Evolutionary conservation across 2,797 vertebrate species (phyloP), one percentile per base, ranked within the genome.

Genomic region (Myotis findleyi): DNA sequence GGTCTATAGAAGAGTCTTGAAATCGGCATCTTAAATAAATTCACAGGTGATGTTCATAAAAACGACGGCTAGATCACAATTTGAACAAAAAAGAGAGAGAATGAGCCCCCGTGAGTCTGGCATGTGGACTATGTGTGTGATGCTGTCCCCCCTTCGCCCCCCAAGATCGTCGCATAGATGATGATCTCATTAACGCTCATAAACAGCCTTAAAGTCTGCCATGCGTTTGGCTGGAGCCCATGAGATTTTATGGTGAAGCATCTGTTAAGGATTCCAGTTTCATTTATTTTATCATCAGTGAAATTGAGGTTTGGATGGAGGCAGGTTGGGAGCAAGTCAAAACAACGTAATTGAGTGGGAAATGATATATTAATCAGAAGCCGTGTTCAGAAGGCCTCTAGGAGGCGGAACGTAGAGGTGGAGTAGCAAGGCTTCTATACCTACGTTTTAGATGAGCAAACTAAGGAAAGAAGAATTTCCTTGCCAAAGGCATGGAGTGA

Each of bases 251-350:
- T 79, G 55, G 55, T 4, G 16, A 10, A 36, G 68, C 82, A 88
- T 88, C 87, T 94, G 73, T 79, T 85, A 92, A 81, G 68, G 87
- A 92, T 95, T 88, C 82, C 36, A 38, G 18, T 64, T 84, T 83
- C 76, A 83, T 92, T 92, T 94, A 21, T 88, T 95, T 93, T 75
- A 69, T 49, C 73, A 88, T 55, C 64, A 90, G 16, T 91, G 79
- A 90, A 64, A 91, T 49, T 84, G 38, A 92, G 33, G 77, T 44
- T 68, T 85, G 90, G 66, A 62, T 85, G 82, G 80, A 93, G 81
- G 59, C 72, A 81, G n/a, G 7, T 62, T 92, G 86, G 73, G 91
- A 93, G 53, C 27, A 88, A 92, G 95, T 73, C 57, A 94, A 85
- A 93, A 90, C 68, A 76, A 91, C 95, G 59, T 66, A 92, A 87